Conservation (phyloP, 2,888 invertebrate species). For the Nemotelus pantherinus region DNA sequence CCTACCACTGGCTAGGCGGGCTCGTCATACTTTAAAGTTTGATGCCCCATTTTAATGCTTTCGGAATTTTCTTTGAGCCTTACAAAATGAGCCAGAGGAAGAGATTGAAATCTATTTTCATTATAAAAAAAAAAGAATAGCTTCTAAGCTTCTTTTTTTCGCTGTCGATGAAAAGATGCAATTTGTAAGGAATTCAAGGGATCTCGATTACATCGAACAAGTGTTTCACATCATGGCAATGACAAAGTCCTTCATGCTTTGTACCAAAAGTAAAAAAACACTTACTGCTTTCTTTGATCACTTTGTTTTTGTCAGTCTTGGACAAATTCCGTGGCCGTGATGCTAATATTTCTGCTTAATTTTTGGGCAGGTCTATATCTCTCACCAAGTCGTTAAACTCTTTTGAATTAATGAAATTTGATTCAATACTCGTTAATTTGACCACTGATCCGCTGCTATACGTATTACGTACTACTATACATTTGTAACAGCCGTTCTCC, state of each 20-base stretch:
- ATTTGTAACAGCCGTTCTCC: no score
- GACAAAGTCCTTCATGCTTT: constrained; percentile 35
- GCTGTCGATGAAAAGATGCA: constrained; percentile 27
- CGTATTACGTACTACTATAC: no score
- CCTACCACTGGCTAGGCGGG: constrained; percentile 55
- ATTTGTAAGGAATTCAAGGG: not conserved
- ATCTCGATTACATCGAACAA: constrained; percentile 29
- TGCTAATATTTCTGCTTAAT: no score
- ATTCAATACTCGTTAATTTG: no score
- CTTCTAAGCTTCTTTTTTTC: constrained; percentile 24
- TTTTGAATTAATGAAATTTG: no score
- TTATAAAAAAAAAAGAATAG: constrained; percentile 44
- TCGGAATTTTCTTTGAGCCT: constrained; percentile 56
- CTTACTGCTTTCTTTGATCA: constrained; percentile 35
- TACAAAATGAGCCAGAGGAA: constrained; percentile 56
- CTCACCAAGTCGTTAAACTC: no score
- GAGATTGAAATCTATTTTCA: constrained; percentile 55
- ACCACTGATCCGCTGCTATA: no score
- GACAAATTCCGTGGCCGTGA: no score
- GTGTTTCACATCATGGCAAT: constrained; percentile 33
- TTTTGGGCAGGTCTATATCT: no score
- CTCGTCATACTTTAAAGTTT: constrained; percentile 53
- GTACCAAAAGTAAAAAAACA: constrained; percentile 25
- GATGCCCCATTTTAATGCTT: constrained; percentile 53
- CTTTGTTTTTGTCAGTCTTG: not conserved